Conservation (phyloP, 2,113 vertebrate genomes). For the Tragelaphus scriptus region DNA sequence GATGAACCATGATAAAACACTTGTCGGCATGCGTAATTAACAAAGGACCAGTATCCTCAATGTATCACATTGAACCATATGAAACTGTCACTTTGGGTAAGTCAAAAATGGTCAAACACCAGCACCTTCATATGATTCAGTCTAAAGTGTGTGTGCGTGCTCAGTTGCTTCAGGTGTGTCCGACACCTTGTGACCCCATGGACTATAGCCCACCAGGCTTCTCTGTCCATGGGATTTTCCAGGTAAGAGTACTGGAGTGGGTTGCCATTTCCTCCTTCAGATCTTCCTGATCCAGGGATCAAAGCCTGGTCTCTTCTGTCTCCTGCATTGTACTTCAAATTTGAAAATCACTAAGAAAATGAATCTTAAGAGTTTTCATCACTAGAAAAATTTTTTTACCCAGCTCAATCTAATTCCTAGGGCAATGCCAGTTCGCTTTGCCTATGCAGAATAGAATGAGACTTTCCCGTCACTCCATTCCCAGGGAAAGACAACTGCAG, state of each 20-base stretch:
- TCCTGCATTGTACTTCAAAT: not conserved
- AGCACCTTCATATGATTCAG: not conserved
- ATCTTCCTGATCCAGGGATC: not conserved
- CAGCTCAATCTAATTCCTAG: not conserved
- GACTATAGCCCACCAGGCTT: not conserved
- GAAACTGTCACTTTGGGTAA: not conserved
- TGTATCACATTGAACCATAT: not conserved
- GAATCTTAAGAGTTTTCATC: not conserved
- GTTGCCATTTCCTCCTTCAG: not conserved
- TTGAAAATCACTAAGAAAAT: not conserved
- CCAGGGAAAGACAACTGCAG: not conserved
- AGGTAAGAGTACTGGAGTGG: not conserved
- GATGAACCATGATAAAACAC: not conserved
- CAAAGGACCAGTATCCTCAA: not conserved
- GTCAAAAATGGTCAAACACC: not conserved
- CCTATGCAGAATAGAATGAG: not conserved
- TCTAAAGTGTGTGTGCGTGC: rapidly evolving
- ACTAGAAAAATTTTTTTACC: not conserved
- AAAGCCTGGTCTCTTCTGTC: not conserved
- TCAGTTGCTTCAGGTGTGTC: not conserved
- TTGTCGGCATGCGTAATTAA: not conserved
- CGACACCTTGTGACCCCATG: not conserved
- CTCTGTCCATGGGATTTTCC: not conserved
- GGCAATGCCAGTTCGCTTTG: not conserved
- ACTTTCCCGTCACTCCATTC: not conserved